These are phyloP conservation scores for Hypsibius dujardini DNA, from an alignment of 1,140 invertebrate genomes.

Conservation along the genomic window DNA sequence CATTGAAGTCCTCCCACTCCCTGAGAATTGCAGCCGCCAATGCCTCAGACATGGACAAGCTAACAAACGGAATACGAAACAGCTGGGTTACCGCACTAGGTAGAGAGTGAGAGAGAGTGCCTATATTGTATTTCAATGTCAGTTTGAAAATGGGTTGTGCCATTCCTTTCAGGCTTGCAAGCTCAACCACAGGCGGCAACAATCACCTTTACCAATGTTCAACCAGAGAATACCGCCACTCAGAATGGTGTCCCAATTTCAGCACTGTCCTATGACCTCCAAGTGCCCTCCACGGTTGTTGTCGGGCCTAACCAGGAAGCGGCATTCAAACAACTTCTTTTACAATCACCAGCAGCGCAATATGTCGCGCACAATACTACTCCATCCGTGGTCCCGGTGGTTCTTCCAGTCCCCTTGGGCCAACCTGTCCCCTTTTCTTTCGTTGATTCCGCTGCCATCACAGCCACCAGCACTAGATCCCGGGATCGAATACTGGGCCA, in stretches of 20 bases:
- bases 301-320: not conserved
- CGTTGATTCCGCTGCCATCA: not conserved
- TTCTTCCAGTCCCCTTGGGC: not conserved
- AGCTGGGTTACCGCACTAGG: not conserved
- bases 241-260: not conserved
- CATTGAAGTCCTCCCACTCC: not conserved
- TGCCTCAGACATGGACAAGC: not conserved
- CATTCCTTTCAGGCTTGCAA: not conserved
- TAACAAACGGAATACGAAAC: not conserved
- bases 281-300: not conserved
- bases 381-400: not conserved
- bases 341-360: not conserved
- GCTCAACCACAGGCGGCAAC: not conserved
- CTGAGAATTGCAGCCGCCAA: not conserved
- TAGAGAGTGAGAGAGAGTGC: not conserved
- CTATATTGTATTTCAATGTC: not conserved
- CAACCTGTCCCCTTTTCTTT: not conserved
- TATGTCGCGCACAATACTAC: not conserved
- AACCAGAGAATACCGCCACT: conserved; percentile 8
- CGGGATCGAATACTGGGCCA: not conserved
- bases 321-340: not conserved
- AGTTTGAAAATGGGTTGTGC: not conserved
- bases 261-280: not conserved
- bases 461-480: not conserved
- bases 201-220: not conserved